A percentile compares a stretch with the other conserved stretches of the same genome.
Evolutionary conservation across 2,888 invertebrate species (phyloP).

Genomic region (Allophyes oxyacanthae): DNA sequence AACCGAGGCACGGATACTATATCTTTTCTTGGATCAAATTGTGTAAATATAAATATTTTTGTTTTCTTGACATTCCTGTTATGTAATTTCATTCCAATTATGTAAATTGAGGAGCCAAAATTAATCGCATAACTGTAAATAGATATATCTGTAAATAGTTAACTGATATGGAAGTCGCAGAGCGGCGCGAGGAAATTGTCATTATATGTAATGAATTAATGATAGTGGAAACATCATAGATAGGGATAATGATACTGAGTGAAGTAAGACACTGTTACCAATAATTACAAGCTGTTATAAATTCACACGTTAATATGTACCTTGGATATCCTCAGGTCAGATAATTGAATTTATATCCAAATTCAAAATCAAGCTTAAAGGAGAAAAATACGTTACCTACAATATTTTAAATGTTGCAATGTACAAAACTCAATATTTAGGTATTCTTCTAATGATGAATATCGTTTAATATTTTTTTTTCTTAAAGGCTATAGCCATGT

Average conservation of each 20-base stretch:
- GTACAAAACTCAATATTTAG: constrained; percentile 59
- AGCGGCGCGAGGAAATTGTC: constrained; percentile 76
- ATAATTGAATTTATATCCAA: constrained; percentile 59
- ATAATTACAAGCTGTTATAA: constrained; percentile 66
- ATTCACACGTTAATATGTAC: constrained; percentile 56
- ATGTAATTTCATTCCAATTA: constrained; percentile 83
- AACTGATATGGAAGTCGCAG: constrained; percentile 79
- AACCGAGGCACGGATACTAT: constrained; percentile 57
- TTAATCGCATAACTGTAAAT: constrained; percentile 84
- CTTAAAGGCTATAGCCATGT: constrained; percentile 51
- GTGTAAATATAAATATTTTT: constrained; percentile 78
- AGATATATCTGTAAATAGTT: constrained; percentile 84
- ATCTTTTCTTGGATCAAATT: constrained; percentile 62
- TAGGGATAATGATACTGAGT: constrained; percentile 68
- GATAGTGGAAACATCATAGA: constrained; percentile 70
- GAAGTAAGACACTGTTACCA: constrained; percentile 79
- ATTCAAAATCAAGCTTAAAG: constrained; percentile 51
- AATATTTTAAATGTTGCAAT: constrained; percentile 57
- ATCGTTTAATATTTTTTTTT: constrained; percentile 38
- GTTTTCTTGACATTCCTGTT: constrained; percentile 85
- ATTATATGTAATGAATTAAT: constrained; percentile 60
- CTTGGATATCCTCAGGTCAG: constrained; percentile 51
- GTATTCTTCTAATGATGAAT: constrained; percentile 27
- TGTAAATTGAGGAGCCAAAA: constrained; percentile 81
- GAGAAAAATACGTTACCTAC: constrained; percentile 55